Evolutionary conservation across 2,113 vertebrate species (phyloP).

Genomic region (Bos javanicus): DNA sequence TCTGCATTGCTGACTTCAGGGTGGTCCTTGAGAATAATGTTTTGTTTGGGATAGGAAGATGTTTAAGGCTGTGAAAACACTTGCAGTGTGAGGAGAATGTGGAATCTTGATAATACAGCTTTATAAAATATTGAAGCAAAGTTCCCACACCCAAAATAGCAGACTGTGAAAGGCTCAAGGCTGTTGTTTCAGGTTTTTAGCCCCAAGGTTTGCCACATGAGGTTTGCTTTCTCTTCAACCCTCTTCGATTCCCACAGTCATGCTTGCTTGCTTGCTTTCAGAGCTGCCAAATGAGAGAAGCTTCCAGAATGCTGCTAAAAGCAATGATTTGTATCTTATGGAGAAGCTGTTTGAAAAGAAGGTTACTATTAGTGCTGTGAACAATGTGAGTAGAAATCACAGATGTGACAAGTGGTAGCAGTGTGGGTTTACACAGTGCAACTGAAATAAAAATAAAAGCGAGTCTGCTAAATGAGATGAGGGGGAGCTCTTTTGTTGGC

Average conservation of each 20-base stretch:
- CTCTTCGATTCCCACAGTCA: not conserved
- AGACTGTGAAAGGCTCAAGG: not conserved
- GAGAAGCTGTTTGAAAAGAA: constrained; percentile 67
- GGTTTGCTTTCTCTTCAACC: not conserved
- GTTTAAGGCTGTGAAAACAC: constrained; percentile 3
- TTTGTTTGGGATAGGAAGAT: not conserved
- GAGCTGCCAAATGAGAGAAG: constrained; percentile 53
- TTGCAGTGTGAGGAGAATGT: not conserved
- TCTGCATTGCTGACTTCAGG: not conserved
- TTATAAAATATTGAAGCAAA: not conserved
- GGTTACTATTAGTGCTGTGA: constrained; percentile 58
- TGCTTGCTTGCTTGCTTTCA: constrained; percentile 30
- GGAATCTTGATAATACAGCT: not conserved
- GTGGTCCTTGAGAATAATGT: constrained; percentile 25
- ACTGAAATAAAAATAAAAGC: not conserved
- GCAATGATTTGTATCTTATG: constrained; percentile 58
- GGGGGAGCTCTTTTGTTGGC: not conserved
- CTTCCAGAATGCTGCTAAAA: constrained; percentile 62
- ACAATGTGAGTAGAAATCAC: constrained; percentile 48
- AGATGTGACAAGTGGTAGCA: not conserved
- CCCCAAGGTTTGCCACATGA: not conserved
- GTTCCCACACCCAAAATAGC: not conserved
- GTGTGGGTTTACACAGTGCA: not conserved
- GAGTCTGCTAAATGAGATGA: not conserved
- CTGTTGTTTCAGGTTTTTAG: not conserved